Evolutionary conservation across 2,113 vertebrate species (phyloP).

Genomic region (Cyanistes caeruleus): DNA sequence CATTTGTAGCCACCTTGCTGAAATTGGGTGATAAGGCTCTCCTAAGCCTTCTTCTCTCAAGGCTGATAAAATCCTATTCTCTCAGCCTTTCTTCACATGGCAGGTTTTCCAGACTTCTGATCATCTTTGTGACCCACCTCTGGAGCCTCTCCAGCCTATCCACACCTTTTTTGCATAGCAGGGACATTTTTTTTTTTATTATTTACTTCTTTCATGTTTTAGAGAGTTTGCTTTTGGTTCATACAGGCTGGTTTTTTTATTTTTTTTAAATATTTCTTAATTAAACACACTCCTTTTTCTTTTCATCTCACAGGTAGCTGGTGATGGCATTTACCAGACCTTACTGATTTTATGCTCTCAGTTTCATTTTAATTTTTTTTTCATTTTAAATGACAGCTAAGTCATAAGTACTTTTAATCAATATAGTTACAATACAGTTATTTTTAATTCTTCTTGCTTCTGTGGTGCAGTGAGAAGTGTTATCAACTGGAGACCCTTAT

Average conservation of each 20-base stretch:
- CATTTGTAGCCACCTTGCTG: not conserved
- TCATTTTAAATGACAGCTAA: not conserved
- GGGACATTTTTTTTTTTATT: not conserved
- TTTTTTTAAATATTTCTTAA: not conserved
- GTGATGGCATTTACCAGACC: not conserved
- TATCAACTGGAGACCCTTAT: not conserved
- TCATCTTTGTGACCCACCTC: not conserved
- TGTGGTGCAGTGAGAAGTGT: not conserved
- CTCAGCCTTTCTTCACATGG: not conserved
- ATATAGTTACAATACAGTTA: not conserved
- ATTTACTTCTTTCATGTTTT: not conserved
- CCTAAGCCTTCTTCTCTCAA: not conserved
- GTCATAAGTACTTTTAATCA: not conserved
- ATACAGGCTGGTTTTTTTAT: not conserved
- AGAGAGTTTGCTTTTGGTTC: not conserved
- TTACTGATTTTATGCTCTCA: not conserved
- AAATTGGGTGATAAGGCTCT: not conserved
- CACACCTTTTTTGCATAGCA: not conserved
- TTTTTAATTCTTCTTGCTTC: not conserved
- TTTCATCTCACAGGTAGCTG: not conserved
- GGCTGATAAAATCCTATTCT: not conserved
- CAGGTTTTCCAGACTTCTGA: not conserved
- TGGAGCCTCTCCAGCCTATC: not conserved
- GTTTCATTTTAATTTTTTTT: not conserved
- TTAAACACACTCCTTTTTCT: not conserved